Evolutionary conservation across 2,113 vertebrate genomes (phyloP).

Genomic region (Elephantulus edwardii): DNA sequence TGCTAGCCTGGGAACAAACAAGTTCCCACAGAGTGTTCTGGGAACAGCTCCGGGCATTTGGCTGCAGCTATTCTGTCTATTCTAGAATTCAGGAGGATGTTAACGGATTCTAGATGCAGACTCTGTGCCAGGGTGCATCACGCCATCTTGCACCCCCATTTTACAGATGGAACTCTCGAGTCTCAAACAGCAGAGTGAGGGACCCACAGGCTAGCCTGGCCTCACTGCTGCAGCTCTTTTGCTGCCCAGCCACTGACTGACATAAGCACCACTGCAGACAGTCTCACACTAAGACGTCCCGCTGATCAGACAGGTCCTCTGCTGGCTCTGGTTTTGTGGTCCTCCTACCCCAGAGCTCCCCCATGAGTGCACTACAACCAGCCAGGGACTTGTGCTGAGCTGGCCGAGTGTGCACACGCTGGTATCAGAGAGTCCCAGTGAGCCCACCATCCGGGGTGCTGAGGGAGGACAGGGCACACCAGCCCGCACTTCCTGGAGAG

Average conservation of each 20-base stretch:
- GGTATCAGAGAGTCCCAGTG: accelerated
- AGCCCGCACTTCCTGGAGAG: slow-evolving; percentile 75
- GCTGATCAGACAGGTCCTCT: not conserved
- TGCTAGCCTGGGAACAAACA: not conserved
- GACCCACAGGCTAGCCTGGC: not conserved
- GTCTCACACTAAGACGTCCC: too few relatives aligned
- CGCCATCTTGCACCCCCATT: not conserved
- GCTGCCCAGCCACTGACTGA: not conserved
- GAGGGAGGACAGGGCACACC: slow-evolving; percentile 50
- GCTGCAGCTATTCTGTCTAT: not conserved
- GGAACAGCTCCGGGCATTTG: not conserved
- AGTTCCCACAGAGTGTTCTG: not conserved
- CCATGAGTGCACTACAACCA: not conserved
- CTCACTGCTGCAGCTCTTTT: not conserved
- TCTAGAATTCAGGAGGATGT: not conserved
- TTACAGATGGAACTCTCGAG: not conserved
- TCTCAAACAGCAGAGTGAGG: not conserved
- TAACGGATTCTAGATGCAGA: not conserved
- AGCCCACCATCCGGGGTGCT: not conserved
- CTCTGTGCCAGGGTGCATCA: not conserved
- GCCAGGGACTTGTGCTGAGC: not conserved
- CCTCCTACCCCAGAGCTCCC: not conserved
- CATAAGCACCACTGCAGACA: not conserved
- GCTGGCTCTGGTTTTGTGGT: not conserved
- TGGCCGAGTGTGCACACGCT: too few relatives aligned